These are phyloP conservation scores for Apocrypta bakeri DNA, from an alignment of 1,140 invertebrate genomes.

Conservation along the genomic window DNA sequence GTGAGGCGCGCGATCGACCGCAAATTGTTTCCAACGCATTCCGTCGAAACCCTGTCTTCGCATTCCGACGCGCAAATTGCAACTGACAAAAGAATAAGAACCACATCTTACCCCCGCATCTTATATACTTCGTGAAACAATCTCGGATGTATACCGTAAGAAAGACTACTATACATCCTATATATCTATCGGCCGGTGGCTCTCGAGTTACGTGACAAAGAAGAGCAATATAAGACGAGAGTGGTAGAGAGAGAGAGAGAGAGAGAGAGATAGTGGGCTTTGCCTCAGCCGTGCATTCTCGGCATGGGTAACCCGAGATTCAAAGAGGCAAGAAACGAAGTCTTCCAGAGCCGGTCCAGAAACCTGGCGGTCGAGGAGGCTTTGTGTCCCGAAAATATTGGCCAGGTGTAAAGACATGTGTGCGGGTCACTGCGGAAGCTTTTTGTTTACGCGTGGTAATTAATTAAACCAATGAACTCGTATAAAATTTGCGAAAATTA, in stretches of 20 bases:
- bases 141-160: background rate
- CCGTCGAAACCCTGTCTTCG: background rate
- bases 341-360: background rate
- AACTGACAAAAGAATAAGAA: background rate
- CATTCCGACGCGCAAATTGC: background rate
- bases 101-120: background rate
- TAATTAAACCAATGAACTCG: no score
- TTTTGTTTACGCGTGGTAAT: no score
- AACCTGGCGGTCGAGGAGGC: no score
- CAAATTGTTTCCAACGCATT: no score
- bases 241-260: background rate
- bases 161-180: background rate
- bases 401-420: no score
- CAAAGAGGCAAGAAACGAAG: background rate
- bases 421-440: no score
- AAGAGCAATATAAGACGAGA: conserved; percentile 25
- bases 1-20: no score
- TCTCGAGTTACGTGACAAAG: conserved; percentile 35
- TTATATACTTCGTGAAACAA: background rate
- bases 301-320: conserved; percentile 15
- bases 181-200: background rate
- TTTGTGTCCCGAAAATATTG: background rate
- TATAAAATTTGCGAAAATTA: no score
- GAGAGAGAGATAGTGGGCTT: no score
- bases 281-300: background rate